Conservation (phyloP, 2,797 vertebrate species). For the Australoheros facetus region DNA sequence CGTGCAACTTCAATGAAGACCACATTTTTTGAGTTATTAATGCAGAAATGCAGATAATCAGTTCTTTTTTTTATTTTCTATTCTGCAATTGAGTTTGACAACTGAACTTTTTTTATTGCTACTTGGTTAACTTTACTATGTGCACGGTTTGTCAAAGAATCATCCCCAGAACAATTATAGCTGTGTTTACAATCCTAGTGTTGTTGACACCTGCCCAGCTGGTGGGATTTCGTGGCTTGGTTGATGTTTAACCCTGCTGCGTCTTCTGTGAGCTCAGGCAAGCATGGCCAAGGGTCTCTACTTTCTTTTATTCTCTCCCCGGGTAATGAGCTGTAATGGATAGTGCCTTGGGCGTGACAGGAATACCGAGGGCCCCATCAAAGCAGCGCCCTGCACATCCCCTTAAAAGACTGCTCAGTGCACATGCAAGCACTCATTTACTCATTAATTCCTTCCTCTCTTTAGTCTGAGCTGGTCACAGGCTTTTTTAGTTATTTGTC, state of each 20-base stretch:
- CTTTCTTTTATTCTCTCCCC: constrained; percentile 61
- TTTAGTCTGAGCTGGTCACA: constrained; percentile 28
- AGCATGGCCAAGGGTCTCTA: constrained; percentile 57
- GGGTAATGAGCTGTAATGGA: constrained; percentile 78
- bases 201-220: constrained; percentile 57
- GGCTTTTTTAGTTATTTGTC: constrained; percentile 18
- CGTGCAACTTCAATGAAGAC: background rate
- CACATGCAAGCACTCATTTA: constrained; percentile 63
- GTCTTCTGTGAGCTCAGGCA: constrained; percentile 33
- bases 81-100: background rate
- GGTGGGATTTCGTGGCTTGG: constrained; percentile 30
- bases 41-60: background rate
- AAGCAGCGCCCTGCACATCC: constrained; percentile 53
- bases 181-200: constrained; percentile 2
- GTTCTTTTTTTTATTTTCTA: background rate
- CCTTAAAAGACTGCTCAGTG: constrained; percentile 60
- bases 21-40: background rate
- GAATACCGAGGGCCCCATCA: constrained; percentile 72
- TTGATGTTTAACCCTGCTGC: constrained; percentile 64
- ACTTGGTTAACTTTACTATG: constrained; percentile 12
- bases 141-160: constrained; percentile 10
- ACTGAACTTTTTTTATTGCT: background rate
- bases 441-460: constrained; percentile 36
- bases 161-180: background rate
- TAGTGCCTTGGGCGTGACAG: constrained; percentile 64